These are phyloP conservation scores for Eustalomyia histrio DNA, from an alignment of 2,888 invertebrate genomes.

Conservation along the genomic window DNA sequence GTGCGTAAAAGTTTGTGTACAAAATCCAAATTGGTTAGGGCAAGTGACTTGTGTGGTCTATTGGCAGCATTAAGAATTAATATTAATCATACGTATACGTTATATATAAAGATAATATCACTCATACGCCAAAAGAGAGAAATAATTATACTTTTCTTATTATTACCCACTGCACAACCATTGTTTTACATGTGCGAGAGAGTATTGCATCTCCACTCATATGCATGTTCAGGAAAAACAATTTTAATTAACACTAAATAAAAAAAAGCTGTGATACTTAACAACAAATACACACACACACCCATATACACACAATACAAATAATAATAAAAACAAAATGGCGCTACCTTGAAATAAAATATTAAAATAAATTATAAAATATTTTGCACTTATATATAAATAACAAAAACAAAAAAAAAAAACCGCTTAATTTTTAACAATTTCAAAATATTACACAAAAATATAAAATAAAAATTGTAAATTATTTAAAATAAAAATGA, in stretches of 20 bases:
- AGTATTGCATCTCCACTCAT: not conserved
- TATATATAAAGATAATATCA: too few species aligned
- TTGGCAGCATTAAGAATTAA: too few species aligned
- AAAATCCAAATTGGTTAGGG: too few species aligned
- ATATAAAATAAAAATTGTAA: not conserved
- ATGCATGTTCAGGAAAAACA: slow-evolving; percentile 3
- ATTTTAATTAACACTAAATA: slow-evolving; percentile 13
- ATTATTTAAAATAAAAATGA: too few species aligned
- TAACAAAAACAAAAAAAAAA: slow-evolving; percentile 5
- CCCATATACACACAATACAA: slow-evolving; percentile 4
- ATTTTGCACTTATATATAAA: slow-evolving; percentile 14
- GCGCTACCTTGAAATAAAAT: slow-evolving; percentile 20
- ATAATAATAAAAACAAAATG: slow-evolving; percentile 21
- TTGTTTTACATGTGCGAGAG: not conserved
- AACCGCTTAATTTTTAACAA: slow-evolving; percentile 10
- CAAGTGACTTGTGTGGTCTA: too few species aligned
- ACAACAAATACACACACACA: slow-evolving; percentile 31
- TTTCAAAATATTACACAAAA: slow-evolving; percentile 5
- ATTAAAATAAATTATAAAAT: not conserved
- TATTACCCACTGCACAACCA: not conserved
- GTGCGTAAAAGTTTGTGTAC: too few species aligned
- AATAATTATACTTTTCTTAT: too few species aligned
- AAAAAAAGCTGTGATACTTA: slow-evolving; percentile 61
- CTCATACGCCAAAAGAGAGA: too few species aligned
- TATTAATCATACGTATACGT: too few species aligned